Evolutionary conservation across 2,113 vertebrate species (phyloP), one percentile per base, ranked within the genome.

Genomic region (Ondatra zibethicus): DNA sequence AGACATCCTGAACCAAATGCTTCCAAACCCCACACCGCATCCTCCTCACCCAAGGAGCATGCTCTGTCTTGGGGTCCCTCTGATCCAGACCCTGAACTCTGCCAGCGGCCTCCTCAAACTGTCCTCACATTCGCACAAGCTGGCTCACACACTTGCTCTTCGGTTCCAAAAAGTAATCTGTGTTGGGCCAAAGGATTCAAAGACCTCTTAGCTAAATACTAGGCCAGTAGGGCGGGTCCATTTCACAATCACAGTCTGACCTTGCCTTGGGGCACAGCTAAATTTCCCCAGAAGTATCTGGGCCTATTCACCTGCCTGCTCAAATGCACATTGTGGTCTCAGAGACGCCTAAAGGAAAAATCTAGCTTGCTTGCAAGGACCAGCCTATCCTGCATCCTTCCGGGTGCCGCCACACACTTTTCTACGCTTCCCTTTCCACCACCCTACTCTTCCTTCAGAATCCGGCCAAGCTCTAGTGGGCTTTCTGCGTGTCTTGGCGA

Each of bases 151-250:
- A 31, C 84, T 81, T 58, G 39, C 66, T 52, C 36, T 36, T 91
- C 7, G 33, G 55, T 52, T 91, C 73, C 82, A 87, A 72, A 87
- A 72, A 68, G 61, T 47, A 31, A 47, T 92, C 93, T 91, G 72
- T 47, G 29, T 61, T 95, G 88, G 70, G 36, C 75, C 55, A 90
- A 88, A 42, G 72, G 73, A 81, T 36, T 23, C 95, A 87, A 87
- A 84, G 12, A 29, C 63, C 66, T 73, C 14, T 42, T 61, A 82
- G 93, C 61, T 36, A 47, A 94, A 68, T 33, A 96, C 65, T 61
- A 92, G 88, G 72, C 47, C 16, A 31, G 52, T 17, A 42, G 65
- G 73, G 29, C 47, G 70, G 63, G 78, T 91, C 92, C 75, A 87
- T 76, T 75, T 84, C 68, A 50, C 70, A 36, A 45, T 23, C 80